Percentiles rank a stretch among this genome's conserved stretches.
Conservation (phyloP, 2,888 invertebrate species). For the Dryobota labecula region DNA sequence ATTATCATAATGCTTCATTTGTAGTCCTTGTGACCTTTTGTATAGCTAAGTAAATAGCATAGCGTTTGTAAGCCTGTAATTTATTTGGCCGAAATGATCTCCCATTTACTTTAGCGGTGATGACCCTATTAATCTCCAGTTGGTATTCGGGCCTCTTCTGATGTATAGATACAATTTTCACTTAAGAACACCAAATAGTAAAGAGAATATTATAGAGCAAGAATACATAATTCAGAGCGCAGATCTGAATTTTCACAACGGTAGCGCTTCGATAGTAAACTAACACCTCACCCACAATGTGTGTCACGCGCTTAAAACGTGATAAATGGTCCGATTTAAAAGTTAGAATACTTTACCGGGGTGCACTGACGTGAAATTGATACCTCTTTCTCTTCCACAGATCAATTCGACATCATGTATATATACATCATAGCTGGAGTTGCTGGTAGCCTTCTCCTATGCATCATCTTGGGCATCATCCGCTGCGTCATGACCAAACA, state of each 20-base stretch:
- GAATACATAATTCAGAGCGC: slow-evolving; percentile 19
- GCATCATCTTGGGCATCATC: slow-evolving; percentile 93
- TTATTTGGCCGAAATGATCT: slow-evolving; percentile 49
- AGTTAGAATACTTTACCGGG: background rate
- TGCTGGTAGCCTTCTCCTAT: slow-evolving; percentile 93
- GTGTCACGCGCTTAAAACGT: background rate
- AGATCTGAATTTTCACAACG: slow-evolving; percentile 7
- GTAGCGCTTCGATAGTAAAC: slow-evolving; percentile 4
- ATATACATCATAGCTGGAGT: slow-evolving; percentile 95
- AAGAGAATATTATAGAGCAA: slow-evolving; percentile 12
- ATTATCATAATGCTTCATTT: slow-evolving; percentile 47
- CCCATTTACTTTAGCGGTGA: slow-evolving; percentile 50
- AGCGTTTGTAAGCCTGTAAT: slow-evolving; percentile 49
- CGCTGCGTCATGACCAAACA: slow-evolving; percentile 93
- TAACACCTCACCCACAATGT: background rate
- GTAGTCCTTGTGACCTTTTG: slow-evolving; percentile 26
- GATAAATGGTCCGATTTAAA: slow-evolving; percentile 14
- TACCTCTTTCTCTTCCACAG: slow-evolving; percentile 82
- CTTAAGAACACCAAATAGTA: slow-evolving; percentile 19
- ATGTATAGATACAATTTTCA: slow-evolving; percentile 37
- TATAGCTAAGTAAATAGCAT: slow-evolving; percentile 38
- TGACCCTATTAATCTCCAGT: slow-evolving; percentile 53
- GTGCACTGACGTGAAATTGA: slow-evolving; percentile 21
- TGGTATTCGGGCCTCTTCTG: slow-evolving; percentile 33
- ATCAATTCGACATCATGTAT: slow-evolving; percentile 95